phyloP scores from a whole-genome alignment of 2,113 vertebrate species.

The Agelaius tricolor region DNA sequence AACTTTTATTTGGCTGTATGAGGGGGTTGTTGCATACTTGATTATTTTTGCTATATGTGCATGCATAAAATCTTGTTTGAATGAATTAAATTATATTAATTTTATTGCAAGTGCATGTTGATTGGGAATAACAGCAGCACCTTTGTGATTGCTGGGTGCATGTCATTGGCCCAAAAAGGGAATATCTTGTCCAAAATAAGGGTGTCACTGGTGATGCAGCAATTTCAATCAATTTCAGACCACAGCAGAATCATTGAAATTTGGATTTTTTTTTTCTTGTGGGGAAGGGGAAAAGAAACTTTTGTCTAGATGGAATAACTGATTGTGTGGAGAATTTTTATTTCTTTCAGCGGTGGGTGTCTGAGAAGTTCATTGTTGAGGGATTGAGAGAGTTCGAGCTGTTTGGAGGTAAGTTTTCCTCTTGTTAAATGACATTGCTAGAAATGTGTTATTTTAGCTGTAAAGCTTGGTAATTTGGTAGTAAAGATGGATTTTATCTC shows the following conservation, averaged over 20 bases:
- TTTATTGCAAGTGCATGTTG: not conserved
- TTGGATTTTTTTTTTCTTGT: not conserved
- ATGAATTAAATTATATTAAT: not conserved
- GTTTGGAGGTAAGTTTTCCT: slow-evolving; percentile 89
- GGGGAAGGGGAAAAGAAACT: not conserved
- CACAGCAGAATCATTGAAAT: not conserved
- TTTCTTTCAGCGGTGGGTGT: slow-evolving; percentile 92
- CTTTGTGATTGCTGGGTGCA: not conserved
- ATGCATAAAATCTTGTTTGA: not conserved
- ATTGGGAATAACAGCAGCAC: not conserved
- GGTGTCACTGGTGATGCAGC: not conserved
- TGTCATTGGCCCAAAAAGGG: not conserved
- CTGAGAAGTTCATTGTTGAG: slow-evolving; percentile 98
- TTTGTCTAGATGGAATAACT: slow-evolving; percentile 24
- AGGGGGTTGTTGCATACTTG: not conserved
- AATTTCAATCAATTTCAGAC: not conserved
- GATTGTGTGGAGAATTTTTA: slow-evolving; percentile 43
- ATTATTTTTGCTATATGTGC: not conserved
- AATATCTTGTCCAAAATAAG: not conserved
- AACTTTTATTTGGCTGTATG: not conserved
- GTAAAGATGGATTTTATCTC: not conserved
- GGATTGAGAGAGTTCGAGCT: slow-evolving; percentile 96
- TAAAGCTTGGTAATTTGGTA: not conserved
- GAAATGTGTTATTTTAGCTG: not conserved
- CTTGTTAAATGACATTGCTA: accelerated